These are phyloP conservation scores for Tinea pellionella DNA, from an alignment of 2,888 invertebrate genomes.

Conservation along the genomic window DNA sequence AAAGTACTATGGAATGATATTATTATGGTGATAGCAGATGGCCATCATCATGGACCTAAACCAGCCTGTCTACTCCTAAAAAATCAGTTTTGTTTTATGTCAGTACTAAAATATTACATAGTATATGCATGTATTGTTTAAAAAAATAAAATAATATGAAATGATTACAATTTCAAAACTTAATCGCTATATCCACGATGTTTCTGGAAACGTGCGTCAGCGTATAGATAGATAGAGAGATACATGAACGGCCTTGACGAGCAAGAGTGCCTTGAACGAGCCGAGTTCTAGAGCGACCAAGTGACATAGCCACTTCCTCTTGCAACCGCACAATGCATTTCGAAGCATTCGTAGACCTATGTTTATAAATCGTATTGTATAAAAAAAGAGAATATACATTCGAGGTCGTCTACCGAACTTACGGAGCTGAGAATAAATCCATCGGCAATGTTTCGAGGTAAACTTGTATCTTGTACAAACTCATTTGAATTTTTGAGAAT, in stretches of 20 bases:
- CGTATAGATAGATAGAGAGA: neutral
- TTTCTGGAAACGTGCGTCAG: neutral
- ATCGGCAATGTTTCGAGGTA: neutral
- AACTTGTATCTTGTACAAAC: neutral
- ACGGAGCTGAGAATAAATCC: neutral
- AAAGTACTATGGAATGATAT: no score
- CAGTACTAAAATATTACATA: no score
- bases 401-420: neutral
- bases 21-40: no score
- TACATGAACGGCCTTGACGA: slow-evolving; percentile 22
- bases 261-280: slow-evolving; percentile 24
- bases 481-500: neutral
- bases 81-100: no score
- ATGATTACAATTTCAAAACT: neutral
- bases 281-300: slow-evolving; percentile 2
- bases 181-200: neutral
- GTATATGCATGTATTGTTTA: no score
- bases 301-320: slow-evolving; percentile 4
- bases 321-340: neutral
- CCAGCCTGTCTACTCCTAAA: no score
- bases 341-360: neutral
- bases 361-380: neutral
- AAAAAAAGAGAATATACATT: neutral
- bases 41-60: no score
- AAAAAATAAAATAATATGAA: no score